A percentile compares a stretch with the other conserved stretches of the same genome.
These are phyloP conservation scores for Propsilocerus akamusi DNA, from an alignment of 1,140 invertebrate species.

Conservation along the genomic window DNA sequence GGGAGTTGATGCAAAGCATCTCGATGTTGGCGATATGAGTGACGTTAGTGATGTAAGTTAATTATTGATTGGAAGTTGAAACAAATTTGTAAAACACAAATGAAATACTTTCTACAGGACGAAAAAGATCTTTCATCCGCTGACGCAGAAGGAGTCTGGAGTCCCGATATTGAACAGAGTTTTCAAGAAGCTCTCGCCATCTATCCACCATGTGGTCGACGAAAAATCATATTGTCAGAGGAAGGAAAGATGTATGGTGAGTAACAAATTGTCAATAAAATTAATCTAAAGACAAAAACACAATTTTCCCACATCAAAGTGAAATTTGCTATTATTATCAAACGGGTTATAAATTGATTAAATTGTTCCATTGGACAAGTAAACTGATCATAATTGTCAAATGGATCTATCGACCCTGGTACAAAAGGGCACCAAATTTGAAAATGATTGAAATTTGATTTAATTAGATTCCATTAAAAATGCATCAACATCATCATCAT, in stretches of 20 bases:
- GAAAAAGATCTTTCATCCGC: constrained; percentile 76
- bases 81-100: constrained; percentile 6
- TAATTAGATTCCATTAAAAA: constrained; percentile 3
- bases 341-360: neutral
- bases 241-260: constrained; percentile 99
- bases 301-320: neutral
- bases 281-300: neutral
- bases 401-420: neutral
- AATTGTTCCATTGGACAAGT: neutral
- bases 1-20: constrained; percentile 61
- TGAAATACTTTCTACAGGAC: constrained; percentile 34
- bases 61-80: constrained; percentile 7
- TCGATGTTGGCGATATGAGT: constrained; percentile 67
- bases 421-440: neutral
- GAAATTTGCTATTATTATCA: no score
- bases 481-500: constrained; percentile 1
- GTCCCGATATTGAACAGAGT: constrained; percentile 98
- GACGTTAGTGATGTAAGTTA: constrained; percentile 32
- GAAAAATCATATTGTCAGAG: constrained; percentile 99
- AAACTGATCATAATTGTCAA: constrained; percentile 1
- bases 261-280: constrained; percentile 27
- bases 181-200: constrained; percentile 99
- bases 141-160: constrained; percentile 99
- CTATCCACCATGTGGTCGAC: constrained; percentile 95
- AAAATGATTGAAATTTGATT: no score